Base-by-base conservation (phyloP, 1,140 invertebrate species). In the Pachyrhynchus sulphureomaculatus region DNA sequence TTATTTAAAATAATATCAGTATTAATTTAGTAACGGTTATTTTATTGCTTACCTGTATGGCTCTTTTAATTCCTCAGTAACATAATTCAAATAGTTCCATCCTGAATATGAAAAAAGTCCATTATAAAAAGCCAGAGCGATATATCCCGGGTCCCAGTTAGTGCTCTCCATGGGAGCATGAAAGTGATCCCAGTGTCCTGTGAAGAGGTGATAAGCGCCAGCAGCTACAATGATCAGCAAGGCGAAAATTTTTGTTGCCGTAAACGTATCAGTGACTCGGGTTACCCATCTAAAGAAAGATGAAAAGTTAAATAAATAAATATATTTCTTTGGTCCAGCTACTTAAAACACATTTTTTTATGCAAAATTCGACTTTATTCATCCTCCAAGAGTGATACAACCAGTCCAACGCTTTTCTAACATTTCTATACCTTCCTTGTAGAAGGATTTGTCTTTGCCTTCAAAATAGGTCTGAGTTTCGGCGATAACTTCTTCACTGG, bases 61-160 rank as follows among this genome's bases (percentile, higher is more conserved):
- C 78, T 96, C 91, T 76, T 95, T 88, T 10, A 97, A 81, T 78
- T 98, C 95, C 79, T 95, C 93, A 17, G 93, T 94, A 24, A 96
- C 92, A 72, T 92, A 95, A 77, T 94, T 94, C 32, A 94, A 80
- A 70, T 89, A 91, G 77, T 91, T 91, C 88, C 93, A 99, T 60
- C 96, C 96, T 23, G 95, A 95, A 78, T 97, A 99, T 0, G 95
- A 96, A 78, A 98, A 99, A n/a, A 99, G 82, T 29, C 95, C 96
- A 5, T 89, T 93, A 75, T 98, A 99, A 77, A 98, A 95, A 0
- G 94, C 91, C 1, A 97, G 79, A 0, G 95, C 92, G 53, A 97
- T 88, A 57, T 85, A 83, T 4, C 91, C 90, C 1, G 93, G 87
- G 36, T 88, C 79, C 0, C 82, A 86, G 36, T 86, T 84, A 0